Evolutionary conservation across 2,888 invertebrate species (phyloP).

Genomic region (Ophion obscuratus): DNA sequence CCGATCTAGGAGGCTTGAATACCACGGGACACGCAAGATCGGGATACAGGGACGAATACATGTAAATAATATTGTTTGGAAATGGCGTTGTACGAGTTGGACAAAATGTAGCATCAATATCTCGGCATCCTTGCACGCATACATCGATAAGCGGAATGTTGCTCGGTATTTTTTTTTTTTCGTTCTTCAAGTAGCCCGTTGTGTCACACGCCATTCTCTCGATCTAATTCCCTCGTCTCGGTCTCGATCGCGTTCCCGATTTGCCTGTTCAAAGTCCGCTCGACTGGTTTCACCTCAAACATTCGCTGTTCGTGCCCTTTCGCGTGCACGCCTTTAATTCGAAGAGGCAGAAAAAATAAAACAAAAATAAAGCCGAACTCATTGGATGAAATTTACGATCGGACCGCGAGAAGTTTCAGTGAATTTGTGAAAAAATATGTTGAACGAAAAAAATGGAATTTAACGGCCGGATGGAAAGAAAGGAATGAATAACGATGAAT

Average conservation of each 20-base stretch:
- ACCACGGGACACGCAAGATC: slow-evolving; percentile 8
- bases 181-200: slow-evolving; percentile 37
- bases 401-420: not conserved
- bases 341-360: not conserved
- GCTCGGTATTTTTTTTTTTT: slow-evolving; percentile 3
- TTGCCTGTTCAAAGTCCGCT: slow-evolving; percentile 45
- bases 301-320: slow-evolving; percentile 13
- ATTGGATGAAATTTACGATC: not conserved
- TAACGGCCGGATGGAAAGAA: not conserved
- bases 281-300: slow-evolving; percentile 52
- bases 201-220: slow-evolving; percentile 47
- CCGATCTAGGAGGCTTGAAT: slow-evolving; percentile 47
- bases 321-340: slow-evolving; percentile 13
- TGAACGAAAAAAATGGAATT: not conserved
- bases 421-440: slow-evolving; percentile 3
- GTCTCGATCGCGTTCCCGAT: slow-evolving; percentile 51
- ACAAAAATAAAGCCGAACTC: not conserved
- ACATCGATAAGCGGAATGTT: slow-evolving; percentile 52
- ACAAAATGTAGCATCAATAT: slow-evolving; percentile 21
- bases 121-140: slow-evolving; percentile 19
- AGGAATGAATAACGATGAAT: not conserved
- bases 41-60: not conserved
- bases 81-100: not conserved
- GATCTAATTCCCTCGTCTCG: slow-evolving; percentile 48
- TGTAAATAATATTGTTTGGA: slow-evolving; percentile 9